Evolutionary conservation across 2,888 invertebrate species (phyloP).

Genomic region (Apotomis betuletana): DNA sequence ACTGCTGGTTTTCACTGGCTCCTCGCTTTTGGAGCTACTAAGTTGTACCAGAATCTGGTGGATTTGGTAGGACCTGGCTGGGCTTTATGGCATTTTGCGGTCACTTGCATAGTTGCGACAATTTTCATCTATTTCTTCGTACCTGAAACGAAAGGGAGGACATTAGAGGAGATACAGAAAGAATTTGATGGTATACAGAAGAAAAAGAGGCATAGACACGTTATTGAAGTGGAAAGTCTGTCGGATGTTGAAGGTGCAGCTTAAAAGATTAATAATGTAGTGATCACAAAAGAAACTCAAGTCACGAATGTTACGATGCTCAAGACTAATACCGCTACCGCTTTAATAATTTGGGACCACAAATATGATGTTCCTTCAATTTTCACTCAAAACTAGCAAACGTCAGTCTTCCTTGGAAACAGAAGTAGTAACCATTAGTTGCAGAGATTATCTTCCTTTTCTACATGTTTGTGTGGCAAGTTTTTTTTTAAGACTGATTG

Average conservation of each 20-base stretch:
- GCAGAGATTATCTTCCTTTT: too few relatives aligned
- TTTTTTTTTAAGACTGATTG: too few relatives aligned
- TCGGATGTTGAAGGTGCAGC: slow-evolving; percentile 56
- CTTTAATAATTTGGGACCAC: not conserved
- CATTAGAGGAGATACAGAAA: slow-evolving; percentile 81
- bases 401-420: too few relatives aligned
- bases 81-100: slow-evolving; percentile 87
- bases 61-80: slow-evolving; percentile 82
- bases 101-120: slow-evolving; percentile 82
- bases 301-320: not conserved
- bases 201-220: slow-evolving; percentile 72
- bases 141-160: slow-evolving; percentile 87
- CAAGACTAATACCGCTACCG: not conserved
- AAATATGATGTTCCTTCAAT: too few relatives aligned
- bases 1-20: slow-evolving; percentile 88
- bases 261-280: not conserved
- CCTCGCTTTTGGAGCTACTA: slow-evolving; percentile 86
- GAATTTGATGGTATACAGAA: slow-evolving; percentile 78
- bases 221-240: slow-evolving; percentile 74
- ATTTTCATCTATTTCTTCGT: slow-evolving; percentile 86
- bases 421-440: too few relatives aligned
- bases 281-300: not conserved
- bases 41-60: slow-evolving; percentile 85
- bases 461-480: too few relatives aligned
- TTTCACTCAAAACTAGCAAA: too few relatives aligned